Conservation (phyloP, 2,113 vertebrate species). For the Ophthalmolycus amberensis region DNA sequence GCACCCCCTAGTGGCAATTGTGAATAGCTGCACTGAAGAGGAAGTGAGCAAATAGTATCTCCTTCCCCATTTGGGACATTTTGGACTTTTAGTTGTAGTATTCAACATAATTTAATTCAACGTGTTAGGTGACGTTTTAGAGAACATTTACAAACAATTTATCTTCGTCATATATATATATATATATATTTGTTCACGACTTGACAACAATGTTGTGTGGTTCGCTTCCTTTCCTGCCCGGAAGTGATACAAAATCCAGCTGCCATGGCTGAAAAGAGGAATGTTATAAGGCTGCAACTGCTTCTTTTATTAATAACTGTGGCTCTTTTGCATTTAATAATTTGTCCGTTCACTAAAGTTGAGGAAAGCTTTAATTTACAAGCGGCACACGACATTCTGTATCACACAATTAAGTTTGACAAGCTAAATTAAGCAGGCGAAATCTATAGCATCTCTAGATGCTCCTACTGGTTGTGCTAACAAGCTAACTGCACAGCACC, state of each 20-base stretch:
- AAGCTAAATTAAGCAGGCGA: conserved; percentile 87
- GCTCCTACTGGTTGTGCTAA: not conserved
- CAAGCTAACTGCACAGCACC: conserved; percentile 23
- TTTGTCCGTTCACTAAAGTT: conserved; percentile 95
- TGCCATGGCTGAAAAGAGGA: conserved; percentile 86
- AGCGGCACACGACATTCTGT: conserved; percentile 87
- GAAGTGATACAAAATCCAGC: conserved; percentile 36
- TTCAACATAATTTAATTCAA: not conserved
- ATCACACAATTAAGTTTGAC: conserved; percentile 87
- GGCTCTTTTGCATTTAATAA: conserved; percentile 83
- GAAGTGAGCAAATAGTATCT: not conserved
- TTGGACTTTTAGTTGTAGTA: not conserved
- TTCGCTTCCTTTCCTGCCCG: conserved; percentile 47
- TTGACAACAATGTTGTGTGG: not conserved
- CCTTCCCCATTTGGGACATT: conserved; percentile 74
- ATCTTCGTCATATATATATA: no score
- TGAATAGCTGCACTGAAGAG: no score
- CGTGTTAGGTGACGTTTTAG: rapidly evolving
- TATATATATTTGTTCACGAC: not conserved
- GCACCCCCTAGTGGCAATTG: no score
- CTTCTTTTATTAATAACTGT: conserved; percentile 82
- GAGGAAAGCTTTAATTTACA: conserved; percentile 98
- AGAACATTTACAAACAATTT: rapidly evolving
- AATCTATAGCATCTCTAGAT: not conserved
- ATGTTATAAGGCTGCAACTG: conserved; percentile 44